Base-by-base conservation (phyloP, 1,140 invertebrate species). In the Tenebrio molitor region DNA sequence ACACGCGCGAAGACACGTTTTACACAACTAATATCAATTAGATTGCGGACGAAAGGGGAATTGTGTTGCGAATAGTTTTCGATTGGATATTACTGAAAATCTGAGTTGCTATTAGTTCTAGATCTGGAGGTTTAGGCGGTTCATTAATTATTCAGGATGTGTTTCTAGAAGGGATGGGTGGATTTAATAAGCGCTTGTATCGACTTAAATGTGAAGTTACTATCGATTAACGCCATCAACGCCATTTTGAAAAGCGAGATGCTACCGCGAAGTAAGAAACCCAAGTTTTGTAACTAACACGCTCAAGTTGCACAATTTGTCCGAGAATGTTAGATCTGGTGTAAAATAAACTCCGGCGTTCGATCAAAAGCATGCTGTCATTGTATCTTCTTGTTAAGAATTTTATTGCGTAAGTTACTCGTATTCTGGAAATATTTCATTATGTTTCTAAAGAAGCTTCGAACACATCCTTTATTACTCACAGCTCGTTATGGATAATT, bases 1-100 rank as follows among this genome's bases (percentile, higher is more conserved):
- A 58, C 23, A 15, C 29, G 12, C 17, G 7, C n/a, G 44, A 17
- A 1, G 17, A 21, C 44, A 50, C 50, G 50, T 58, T 58, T 15
- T 53, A 4, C 19, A 53, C 21, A 23, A 53, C 46, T 53, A 53
- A 53, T 53, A 39, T 39, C 36, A 39, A 39, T 39, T 39, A 39
- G 12, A 39, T 39, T n/a, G 12, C 6, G 4, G 12, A 3, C 8
- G 36, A 10, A 53, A 53, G 5, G 16, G 5, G 46, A 53, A 53
- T 23, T 53, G 19, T 53, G n/a, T 12, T 39, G 36, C 12, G 12
- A 29, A 29, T 29, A 29, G 25, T 39, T 39, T 39, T 39, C 4
- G 7, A 39, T n/a, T 39, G 36, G 36, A 5, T 33, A 33, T 10
- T 33, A 33, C 4, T 33, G 29, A 10, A 33, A 33, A 33, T 33